Conservation (phyloP, 2,797 vertebrate species). For the Rousettus madagascariensis region DNA sequence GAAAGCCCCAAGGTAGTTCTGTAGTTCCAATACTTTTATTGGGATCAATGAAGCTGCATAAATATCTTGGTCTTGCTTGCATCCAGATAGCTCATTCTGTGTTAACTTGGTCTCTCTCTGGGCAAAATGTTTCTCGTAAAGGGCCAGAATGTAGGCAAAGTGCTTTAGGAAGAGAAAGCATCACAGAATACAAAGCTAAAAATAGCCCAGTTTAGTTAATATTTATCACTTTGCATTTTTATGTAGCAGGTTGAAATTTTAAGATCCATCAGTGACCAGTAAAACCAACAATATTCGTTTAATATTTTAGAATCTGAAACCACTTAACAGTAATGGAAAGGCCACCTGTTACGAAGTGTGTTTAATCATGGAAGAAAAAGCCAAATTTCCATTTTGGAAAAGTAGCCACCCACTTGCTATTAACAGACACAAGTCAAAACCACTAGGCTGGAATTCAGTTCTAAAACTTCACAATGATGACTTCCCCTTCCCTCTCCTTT, state of each 20-base stretch:
- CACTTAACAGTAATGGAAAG: slow-evolving; percentile 81
- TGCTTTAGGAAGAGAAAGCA: slow-evolving; percentile 42
- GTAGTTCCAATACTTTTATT: neutral
- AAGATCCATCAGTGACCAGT: slow-evolving; percentile 59
- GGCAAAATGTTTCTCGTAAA: neutral
- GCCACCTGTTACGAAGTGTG: slow-evolving; percentile 72
- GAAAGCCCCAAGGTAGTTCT: neutral
- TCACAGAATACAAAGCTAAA: slow-evolving; percentile 56
- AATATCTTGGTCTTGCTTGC: neutral
- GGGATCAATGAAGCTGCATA: neutral
- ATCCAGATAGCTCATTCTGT: neutral
- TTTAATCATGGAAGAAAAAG: slow-evolving; percentile 40
- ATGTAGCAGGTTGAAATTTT: slow-evolving; percentile 63
- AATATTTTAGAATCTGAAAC: slow-evolving; percentile 85
- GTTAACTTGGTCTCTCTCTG: neutral
- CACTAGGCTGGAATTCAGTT: neutral
- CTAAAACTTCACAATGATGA: neutral
- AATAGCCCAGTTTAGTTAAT: slow-evolving; percentile 66
- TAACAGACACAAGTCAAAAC: neutral
- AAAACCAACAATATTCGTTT: slow-evolving; percentile 76
- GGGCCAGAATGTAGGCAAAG: neutral
- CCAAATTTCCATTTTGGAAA: slow-evolving; percentile 42
- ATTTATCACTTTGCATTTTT: slow-evolving; percentile 75
- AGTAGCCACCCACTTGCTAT: neutral
- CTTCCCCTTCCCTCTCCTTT: neutral